Base-by-base conservation (phyloP, 2,888 invertebrate species). In the Notodonta ziczac region DNA sequence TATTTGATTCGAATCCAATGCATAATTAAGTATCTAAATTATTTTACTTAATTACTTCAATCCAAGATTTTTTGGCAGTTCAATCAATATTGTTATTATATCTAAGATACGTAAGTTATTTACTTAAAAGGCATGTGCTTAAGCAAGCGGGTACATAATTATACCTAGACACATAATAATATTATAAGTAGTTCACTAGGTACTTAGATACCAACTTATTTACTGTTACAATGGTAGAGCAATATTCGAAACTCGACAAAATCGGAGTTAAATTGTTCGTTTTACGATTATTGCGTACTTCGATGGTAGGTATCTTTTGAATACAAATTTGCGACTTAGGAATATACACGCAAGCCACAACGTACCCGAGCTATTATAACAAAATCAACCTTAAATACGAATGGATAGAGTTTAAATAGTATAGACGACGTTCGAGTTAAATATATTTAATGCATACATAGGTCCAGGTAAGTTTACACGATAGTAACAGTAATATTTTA, bases 221-320 rank as follows among this genome's bases (percentile, higher is more conserved):
- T 80, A 76, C 80, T 70, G 76, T 76, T 75, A 67, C 79, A 79
- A 80, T 82, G 75, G 76, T 74, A 76, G 70, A 76, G 70, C 77
- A 81, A 84, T 83, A 83, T 81, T 83, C 79, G 80, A 85, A 87
- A 87, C 84, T 86, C 82, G 82, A 86, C 86, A 86, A 86, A 90
- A 89, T 85, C 83, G 69, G 84, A 90, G 81, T 89, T 86, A 89
- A 90, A 91, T 90, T 82, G 87, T 86, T 83, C 81, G 82, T 83
- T 91, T 93, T 91, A 91, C 83, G 89, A 85, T 90, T 87, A 91
- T 90, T 78, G 83, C 78, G 82, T 88, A 88, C 86, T 89, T 83
- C 77, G 82, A 86, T 87, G 80, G 84, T 88, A 87, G 85, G 86
- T 90, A 90, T 85, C 84, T 85, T 87, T 86, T 85, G 90, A 89